Conservation (phyloP, 2,113 vertebrate species). For the Megaptera novaeangliae region DNA sequence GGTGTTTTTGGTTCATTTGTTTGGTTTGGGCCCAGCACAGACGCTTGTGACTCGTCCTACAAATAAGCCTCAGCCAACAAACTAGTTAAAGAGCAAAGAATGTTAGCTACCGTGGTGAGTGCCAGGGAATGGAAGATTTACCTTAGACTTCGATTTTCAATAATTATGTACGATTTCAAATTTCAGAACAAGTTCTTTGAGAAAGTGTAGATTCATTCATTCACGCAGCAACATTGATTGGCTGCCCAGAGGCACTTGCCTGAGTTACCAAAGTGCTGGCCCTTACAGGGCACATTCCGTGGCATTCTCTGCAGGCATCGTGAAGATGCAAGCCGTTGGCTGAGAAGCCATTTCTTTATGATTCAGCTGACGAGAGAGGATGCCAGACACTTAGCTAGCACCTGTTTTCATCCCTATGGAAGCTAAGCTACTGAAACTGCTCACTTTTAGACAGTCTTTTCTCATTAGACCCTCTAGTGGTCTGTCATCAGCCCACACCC, state of each 20-base stretch:
- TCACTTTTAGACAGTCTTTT: background rate
- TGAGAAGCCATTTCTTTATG: background rate
- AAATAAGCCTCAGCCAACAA: background rate
- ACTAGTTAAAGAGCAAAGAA: background rate
- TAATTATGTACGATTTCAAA: background rate
- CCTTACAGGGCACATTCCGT: accelerated
- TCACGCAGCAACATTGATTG: accelerated
- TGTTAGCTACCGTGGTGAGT: background rate
- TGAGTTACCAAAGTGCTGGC: accelerated
- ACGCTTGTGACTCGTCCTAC: background rate
- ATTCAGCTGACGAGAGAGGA: background rate
- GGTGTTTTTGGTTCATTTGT: background rate
- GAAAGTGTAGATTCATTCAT: background rate
- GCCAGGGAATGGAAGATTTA: background rate
- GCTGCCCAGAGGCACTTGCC: background rate
- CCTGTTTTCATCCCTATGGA: too few species aligned
- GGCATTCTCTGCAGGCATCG: background rate
- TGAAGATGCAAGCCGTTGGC: background rate
- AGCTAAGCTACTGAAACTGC: background rate
- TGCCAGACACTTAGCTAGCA: background rate
- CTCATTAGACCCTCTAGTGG: background rate
- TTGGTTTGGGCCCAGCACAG: background rate
- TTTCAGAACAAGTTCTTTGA: background rate
- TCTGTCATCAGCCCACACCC: background rate
- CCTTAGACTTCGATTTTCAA: background rate